These are phyloP conservation scores for Platycnemis pennipes DNA, from an alignment of 2,888 invertebrate genomes.

Conservation along the genomic window DNA sequence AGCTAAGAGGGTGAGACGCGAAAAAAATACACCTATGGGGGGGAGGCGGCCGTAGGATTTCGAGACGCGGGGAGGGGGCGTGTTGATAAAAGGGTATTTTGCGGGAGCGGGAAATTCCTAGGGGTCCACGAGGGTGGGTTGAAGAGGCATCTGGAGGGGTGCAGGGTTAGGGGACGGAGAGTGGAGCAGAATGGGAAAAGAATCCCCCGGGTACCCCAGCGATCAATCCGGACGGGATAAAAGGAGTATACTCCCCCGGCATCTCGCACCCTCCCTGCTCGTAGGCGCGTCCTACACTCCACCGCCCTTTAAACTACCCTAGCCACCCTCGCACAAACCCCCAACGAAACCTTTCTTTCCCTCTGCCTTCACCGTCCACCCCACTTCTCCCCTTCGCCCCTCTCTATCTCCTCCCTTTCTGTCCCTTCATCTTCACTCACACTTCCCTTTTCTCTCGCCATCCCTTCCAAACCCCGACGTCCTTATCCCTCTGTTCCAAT, in stretches of 20 bases:
- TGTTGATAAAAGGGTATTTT: slow-evolving; percentile 29
- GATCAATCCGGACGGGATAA: slow-evolving; percentile 62
- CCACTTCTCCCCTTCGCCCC: background rate
- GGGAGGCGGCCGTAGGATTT: background rate
- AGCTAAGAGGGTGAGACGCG: background rate
- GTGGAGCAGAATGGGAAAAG: background rate
- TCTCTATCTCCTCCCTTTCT: background rate
- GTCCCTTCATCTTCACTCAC: background rate
- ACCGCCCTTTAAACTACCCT: background rate
- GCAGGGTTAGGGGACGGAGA: background rate
- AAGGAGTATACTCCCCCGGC: background rate
- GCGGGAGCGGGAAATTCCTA: background rate
- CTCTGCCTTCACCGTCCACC: background rate
- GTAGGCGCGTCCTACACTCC: background rate
- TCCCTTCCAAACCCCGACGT: background rate
- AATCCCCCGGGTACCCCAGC: slow-evolving; percentile 48
- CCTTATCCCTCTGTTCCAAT: background rate
- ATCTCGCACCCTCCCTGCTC: background rate
- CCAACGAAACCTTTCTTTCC: background rate
- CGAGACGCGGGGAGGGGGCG: background rate
- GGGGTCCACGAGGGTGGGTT: background rate
- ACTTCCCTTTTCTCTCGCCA: background rate
- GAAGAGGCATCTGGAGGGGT: background rate
- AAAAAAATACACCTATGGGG: background rate
- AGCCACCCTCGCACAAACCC: background rate